Evolutionary conservation across 2,888 invertebrate species (phyloP), one percentile per base, ranked within the genome.

Genomic region (Iselma pallidipennis): DNA sequence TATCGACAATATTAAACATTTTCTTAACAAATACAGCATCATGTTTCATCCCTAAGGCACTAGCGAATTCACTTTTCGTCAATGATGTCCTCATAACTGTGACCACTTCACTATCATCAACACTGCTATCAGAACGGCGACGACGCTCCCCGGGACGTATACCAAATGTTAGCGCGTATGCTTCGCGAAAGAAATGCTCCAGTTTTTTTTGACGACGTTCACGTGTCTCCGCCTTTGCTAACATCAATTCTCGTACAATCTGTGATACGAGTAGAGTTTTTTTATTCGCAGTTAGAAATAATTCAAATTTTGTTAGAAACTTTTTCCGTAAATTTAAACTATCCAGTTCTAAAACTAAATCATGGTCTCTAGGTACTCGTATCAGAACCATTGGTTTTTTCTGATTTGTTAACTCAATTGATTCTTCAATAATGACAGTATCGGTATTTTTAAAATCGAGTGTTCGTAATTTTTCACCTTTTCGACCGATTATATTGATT

Each of bases 1-100:
- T 96, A 79, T 97, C 96, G 0, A 96, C 96, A 74, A 96, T 96
- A 74, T 96, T 96, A 79, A 98, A 98, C 97, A 98, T 97, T 82
- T 96, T 94, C 74, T 94, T 90, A 0, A 98, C 96, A 78, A 98
- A 98, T 56, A 97, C 91, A 21, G 96, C 96, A 74, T 96, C 94
- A 0, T 94, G 85, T 78, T 92, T 92, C 98, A 98, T 98, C 37
- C 97, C 98, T 4, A 98, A 83, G 0, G 97, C 97, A 55, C 93
- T 94, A 0, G 97, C 97, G 75, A 98, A 96, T 81, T 98, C 97
- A 52, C 91, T 87, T 76, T 94, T 94, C 0, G 95, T 95, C 60
- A 96, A 80, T 0, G 95, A 95, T 0, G 96, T 96, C 54, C 95
- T 84, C 96, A 96, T 96, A 0, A 95, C 95, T 65, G 95, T 95